A percentile compares a stretch with the other conserved stretches of the same genome.
These are phyloP conservation scores for Rhyacophila brunnea DNA, from an alignment of 1,140 invertebrate genomes.

Conservation along the genomic window DNA sequence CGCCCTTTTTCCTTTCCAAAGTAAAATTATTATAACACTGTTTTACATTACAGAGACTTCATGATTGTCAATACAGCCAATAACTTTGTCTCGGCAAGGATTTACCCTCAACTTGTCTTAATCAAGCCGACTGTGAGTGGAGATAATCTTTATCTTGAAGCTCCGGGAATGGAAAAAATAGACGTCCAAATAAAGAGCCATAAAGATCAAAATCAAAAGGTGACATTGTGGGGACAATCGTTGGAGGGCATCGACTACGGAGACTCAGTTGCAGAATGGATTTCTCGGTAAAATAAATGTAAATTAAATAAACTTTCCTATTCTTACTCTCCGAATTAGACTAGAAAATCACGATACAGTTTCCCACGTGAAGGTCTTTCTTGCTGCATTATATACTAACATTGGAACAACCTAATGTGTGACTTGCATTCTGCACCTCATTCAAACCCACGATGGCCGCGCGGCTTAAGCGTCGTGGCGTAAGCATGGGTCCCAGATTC, in stretches of 20 bases:
- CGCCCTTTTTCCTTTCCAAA: no score
- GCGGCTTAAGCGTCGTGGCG: no score
- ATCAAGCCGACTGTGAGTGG: slow-evolving; percentile 13
- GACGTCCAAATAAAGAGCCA: slow-evolving; percentile 10
- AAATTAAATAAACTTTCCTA: no score
- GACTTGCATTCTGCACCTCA: no score
- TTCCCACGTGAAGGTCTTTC: no score
- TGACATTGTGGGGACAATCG: slow-evolving; percentile 15
- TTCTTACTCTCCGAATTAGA: no score
- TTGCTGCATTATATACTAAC: no score
- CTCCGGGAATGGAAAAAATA: slow-evolving; percentile 19
- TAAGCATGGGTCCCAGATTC: no score
- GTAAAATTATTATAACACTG: no score
- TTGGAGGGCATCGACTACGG: slow-evolving; percentile 22
- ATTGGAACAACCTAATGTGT: no score
- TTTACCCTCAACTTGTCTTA: slow-evolving; percentile 20
- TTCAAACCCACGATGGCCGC: no score
- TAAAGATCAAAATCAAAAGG: neutral
- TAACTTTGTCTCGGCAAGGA: slow-evolving; percentile 19
- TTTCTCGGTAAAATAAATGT: slow-evolving; percentile 19
- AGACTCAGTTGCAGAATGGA: slow-evolving; percentile 22
- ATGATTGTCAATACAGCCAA: slow-evolving; percentile 16
- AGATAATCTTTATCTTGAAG: slow-evolving; percentile 18
- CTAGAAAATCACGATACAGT: no score
- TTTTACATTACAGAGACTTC: slow-evolving; percentile 21